These are phyloP conservation scores for Agrypnia vestita DNA, from an alignment of 1,140 invertebrate genomes.

Conservation along the genomic window DNA sequence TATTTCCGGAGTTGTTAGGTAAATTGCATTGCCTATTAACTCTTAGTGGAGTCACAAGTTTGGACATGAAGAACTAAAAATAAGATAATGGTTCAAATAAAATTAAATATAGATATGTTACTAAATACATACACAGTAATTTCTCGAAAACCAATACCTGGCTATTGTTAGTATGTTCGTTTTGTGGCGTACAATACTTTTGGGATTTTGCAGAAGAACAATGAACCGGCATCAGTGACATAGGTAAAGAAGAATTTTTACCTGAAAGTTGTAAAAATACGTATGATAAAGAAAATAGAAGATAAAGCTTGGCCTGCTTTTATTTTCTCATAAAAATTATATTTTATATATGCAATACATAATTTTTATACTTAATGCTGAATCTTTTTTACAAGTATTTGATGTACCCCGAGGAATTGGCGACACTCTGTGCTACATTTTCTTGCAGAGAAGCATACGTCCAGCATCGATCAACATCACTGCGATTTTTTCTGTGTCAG, in stretches of 20 bases:
- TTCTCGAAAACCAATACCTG: neutral
- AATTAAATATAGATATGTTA: neutral
- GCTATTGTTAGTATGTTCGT: neutral
- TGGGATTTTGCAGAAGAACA: conserved; percentile 20
- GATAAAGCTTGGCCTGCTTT: neutral
- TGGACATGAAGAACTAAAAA: conserved; percentile 67
- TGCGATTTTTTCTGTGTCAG: too few species aligned
- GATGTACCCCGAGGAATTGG: too few species aligned
- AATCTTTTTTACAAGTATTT: neutral
- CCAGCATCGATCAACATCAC: too few species aligned
- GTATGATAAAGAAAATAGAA: neutral
- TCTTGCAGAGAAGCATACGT: too few species aligned
- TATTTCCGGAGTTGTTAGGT: neutral
- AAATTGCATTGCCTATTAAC: conserved; percentile 65
- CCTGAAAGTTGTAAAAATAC: neutral
- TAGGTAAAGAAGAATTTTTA: neutral
- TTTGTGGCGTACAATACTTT: neutral
- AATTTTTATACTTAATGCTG: neutral
- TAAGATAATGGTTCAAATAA: neutral
- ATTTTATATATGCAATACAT: neutral
- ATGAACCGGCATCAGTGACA: neutral
- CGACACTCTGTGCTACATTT: neutral
- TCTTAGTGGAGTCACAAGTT: conserved; percentile 68
- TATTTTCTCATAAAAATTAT: neutral
- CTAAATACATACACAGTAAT: neutral